These are phyloP conservation scores for Parotia lawesii DNA, from an alignment of 2,113 vertebrate genomes.

Conservation along the genomic window DNA sequence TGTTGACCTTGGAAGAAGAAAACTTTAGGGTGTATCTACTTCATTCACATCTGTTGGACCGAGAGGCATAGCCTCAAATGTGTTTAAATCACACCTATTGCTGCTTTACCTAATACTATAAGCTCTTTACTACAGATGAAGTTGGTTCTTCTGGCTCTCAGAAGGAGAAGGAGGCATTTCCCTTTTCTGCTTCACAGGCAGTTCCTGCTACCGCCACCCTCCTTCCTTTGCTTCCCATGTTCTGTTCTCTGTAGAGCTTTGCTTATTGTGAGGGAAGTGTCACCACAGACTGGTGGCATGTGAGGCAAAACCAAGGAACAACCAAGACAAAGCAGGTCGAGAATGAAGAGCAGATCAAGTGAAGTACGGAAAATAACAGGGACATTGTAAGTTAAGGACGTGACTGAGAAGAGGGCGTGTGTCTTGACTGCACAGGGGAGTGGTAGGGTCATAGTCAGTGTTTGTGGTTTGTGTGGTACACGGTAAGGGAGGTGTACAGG, in stretches of 20 bases:
- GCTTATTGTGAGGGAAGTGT: background rate
- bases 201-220: background rate
- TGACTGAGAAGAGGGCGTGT: background rate
- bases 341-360: background rate
- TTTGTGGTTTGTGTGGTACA: background rate
- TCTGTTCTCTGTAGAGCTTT: background rate
- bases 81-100: background rate
- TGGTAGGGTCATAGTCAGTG: background rate
- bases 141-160: background rate
- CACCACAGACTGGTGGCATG: accelerated
- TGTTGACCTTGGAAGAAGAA: background rate
- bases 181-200: background rate
- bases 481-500: accelerated
- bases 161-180: background rate
- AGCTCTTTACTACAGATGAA: background rate
- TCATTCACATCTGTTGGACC: background rate
- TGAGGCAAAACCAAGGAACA: background rate
- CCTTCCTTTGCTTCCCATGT: background rate
- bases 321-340: background rate
- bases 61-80: background rate
- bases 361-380: background rate
- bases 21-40: background rate
- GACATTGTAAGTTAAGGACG: accelerated
- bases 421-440: background rate
- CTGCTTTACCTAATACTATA: background rate